phyloP scores from a whole-genome alignment of 2,888 invertebrate species.

The Rhamnusium bicolor region DNA sequence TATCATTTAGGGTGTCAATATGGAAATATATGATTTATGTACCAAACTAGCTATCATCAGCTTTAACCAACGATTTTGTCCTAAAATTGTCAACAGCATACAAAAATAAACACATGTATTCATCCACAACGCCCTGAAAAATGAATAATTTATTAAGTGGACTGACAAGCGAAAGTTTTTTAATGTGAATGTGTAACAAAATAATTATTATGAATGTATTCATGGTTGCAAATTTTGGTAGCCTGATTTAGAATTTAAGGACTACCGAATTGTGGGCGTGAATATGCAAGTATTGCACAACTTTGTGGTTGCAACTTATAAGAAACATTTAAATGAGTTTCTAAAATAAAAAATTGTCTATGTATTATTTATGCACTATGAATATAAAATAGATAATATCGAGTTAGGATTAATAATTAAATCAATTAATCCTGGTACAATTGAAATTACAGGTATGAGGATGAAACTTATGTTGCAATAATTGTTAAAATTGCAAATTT shows the following conservation, averaged over 20 bases:
- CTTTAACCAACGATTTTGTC: too few species aligned
- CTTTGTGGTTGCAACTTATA: background rate
- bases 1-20: too few species aligned
- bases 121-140: constrained; percentile 13
- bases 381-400: background rate
- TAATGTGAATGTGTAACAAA: constrained; percentile 3
- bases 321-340: background rate
- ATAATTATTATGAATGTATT: constrained; percentile 24
- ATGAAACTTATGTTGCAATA: too few species aligned
- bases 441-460: too few species aligned
- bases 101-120: background rate
- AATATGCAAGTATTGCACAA: constrained; percentile 16
- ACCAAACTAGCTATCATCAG: too few species aligned
- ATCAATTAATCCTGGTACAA: too few species aligned
- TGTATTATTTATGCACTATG: background rate
- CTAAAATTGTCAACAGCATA: background rate
- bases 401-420: too few species aligned
- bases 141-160: constrained; percentile 32
- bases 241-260: constrained; percentile 24
- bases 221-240: constrained; percentile 8
- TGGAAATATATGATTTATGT: too few species aligned
- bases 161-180: constrained; percentile 33
- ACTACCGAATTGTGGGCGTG: constrained; percentile 21
- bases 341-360: background rate
- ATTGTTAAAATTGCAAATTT: too few species aligned